A percentile compares a stretch with the other conserved stretches of the same genome.
phyloP scores from a whole-genome alignment of 2,888 invertebrate genomes.

The Venusia cambrica region DNA sequence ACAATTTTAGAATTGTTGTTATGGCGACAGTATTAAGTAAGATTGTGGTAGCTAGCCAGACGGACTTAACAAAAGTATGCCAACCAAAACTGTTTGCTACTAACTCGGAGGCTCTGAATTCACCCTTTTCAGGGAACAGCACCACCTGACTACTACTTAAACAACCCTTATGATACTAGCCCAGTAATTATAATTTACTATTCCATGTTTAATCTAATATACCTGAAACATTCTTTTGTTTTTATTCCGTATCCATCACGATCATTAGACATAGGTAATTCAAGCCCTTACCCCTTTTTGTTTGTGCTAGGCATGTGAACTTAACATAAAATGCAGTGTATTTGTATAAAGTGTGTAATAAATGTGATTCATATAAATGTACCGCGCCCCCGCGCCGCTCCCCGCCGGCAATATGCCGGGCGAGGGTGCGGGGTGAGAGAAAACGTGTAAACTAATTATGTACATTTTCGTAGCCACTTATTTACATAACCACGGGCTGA shows the following conservation, averaged over 20 bases:
- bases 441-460: constrained; percentile 81
- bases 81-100: too few species aligned
- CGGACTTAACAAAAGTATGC: too few species aligned
- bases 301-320: constrained; percentile 65
- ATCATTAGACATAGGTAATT: constrained; percentile 47
- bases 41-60: too few species aligned
- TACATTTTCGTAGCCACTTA: constrained; percentile 80
- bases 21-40: too few species aligned
- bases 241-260: constrained; percentile 15
- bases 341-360: constrained; percentile 66
- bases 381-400: constrained; percentile 58
- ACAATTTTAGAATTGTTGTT: too few species aligned
- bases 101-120: too few species aligned
- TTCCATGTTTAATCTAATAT: too few species aligned
- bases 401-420: constrained; percentile 57
- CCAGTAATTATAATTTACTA: too few species aligned
- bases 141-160: too few species aligned
- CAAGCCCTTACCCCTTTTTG: constrained; percentile 57
- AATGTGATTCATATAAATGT: constrained; percentile 78
- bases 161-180: too few species aligned
- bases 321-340: constrained; percentile 68
- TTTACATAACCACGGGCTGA: constrained; percentile 78
- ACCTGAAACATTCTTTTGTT: too few species aligned
- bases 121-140: too few species aligned
- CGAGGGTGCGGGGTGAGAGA: constrained; percentile 54